phyloP scores from a whole-genome alignment of 2,797 vertebrate genomes.

The Thalassophryne amazonica region DNA sequence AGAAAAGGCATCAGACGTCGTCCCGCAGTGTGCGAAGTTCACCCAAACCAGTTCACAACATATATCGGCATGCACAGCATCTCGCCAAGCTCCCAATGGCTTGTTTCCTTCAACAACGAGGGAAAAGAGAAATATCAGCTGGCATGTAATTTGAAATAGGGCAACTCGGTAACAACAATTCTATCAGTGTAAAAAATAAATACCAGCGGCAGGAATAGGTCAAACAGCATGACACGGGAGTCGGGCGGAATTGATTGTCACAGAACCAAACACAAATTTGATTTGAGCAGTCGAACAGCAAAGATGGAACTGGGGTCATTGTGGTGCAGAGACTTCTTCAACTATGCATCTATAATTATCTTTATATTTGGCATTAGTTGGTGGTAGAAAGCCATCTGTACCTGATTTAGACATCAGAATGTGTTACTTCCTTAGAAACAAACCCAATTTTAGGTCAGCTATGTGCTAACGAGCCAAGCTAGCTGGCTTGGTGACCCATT shows the following conservation, averaged over 20 bases:
- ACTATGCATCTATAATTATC: no score
- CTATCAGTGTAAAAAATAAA: conserved; percentile 25
- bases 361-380: no score
- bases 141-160: conserved; percentile 32
- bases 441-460: no score
- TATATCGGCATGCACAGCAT: conserved; percentile 19
- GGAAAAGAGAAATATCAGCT: conserved; percentile 23
- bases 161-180: conserved; percentile 26
- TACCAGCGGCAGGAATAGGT: conserved; percentile 21
- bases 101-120: conserved; percentile 32
- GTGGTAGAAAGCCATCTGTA: no score
- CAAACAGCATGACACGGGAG: not conserved
- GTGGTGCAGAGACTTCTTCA: no score
- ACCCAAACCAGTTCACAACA: not conserved
- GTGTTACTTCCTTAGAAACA: no score
- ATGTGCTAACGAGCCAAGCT: no score
- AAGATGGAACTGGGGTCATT: no score
- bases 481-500: no score
- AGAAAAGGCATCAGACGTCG: conserved; percentile 7
- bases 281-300: no score
- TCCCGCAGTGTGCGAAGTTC: not conserved
- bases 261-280: no score
- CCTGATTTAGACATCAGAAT: no score
- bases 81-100: conserved; percentile 9
- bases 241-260: not conserved